phyloP scores from a whole-genome alignment of 2,797 vertebrate genomes.

The Emydoidea blandingii region DNA sequence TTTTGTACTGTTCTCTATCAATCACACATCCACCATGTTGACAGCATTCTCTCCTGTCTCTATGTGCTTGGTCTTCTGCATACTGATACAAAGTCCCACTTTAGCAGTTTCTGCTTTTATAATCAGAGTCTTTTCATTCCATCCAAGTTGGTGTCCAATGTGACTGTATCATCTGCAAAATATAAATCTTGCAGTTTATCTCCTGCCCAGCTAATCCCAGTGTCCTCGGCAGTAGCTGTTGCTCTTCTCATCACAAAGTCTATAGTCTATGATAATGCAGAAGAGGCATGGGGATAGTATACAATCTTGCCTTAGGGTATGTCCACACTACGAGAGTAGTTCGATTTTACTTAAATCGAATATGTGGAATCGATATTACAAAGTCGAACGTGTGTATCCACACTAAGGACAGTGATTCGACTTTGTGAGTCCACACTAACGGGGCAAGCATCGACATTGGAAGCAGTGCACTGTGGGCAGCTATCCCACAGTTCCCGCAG shows the following conservation, averaged over 20 bases:
- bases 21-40: background rate
- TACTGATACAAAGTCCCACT: background rate
- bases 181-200: background rate
- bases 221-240: background rate
- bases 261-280: background rate
- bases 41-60: background rate
- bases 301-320: background rate
- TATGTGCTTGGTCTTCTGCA: background rate
- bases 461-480: too few relatives aligned
- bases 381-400: too few relatives aligned
- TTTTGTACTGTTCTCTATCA: background rate
- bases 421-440: too few relatives aligned
- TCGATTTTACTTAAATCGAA: too few relatives aligned
- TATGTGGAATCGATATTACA: too few relatives aligned
- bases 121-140: background rate
- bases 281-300: background rate
- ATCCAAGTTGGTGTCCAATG: background rate
- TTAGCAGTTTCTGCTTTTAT: background rate
- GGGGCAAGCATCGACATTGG: too few relatives aligned
- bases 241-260: background rate
- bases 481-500: too few relatives aligned
- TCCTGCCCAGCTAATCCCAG: background rate
- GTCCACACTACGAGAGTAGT: too few relatives aligned
- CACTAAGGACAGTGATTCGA: too few relatives aligned
- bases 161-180: background rate